Conservation (phyloP, 2,888 invertebrate species). For the Desoria tigrina region DNA sequence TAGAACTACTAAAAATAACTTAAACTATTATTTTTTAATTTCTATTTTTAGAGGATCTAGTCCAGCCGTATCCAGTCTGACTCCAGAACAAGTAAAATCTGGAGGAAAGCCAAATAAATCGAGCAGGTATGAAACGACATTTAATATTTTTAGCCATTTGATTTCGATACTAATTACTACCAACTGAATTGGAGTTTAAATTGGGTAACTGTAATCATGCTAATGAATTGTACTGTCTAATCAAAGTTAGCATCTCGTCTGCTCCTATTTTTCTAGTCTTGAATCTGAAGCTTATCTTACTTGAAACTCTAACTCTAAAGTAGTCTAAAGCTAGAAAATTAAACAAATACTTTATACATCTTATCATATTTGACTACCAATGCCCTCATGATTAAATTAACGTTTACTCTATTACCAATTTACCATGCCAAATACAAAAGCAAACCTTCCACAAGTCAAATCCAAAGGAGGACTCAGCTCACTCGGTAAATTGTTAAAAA, state of each 20-base stretch:
- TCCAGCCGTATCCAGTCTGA: slow-evolving; percentile 11
- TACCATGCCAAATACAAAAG: slow-evolving; percentile 51
- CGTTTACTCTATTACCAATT: too few relatives aligned
- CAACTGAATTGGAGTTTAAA: background rate
- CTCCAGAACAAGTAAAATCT: slow-evolving; percentile 27
- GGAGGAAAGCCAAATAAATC: background rate
- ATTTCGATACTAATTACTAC: background rate
- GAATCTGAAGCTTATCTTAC: too few relatives aligned
- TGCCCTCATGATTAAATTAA: too few relatives aligned
- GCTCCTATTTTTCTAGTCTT: too few relatives aligned
- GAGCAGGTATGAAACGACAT: slow-evolving; percentile 19
- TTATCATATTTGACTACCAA: too few relatives aligned
- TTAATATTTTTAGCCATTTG: background rate
- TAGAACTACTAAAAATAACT: background rate
- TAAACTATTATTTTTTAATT: background rate
- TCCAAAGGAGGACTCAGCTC: slow-evolving; percentile 54
- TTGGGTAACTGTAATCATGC: background rate
- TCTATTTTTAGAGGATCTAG: background rate
- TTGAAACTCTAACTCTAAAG: too few relatives aligned
- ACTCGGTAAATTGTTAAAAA: slow-evolving; percentile 51
- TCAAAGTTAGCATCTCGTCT: too few relatives aligned
- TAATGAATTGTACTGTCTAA: too few relatives aligned
- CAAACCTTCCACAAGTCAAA: slow-evolving; percentile 53
- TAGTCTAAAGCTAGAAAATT: too few relatives aligned
- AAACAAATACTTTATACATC: too few relatives aligned